Evolutionary conservation across 2,888 invertebrate genomes (phyloP), one percentile per base, ranked within the genome.

Genomic region (Drosophila cracens): DNA sequence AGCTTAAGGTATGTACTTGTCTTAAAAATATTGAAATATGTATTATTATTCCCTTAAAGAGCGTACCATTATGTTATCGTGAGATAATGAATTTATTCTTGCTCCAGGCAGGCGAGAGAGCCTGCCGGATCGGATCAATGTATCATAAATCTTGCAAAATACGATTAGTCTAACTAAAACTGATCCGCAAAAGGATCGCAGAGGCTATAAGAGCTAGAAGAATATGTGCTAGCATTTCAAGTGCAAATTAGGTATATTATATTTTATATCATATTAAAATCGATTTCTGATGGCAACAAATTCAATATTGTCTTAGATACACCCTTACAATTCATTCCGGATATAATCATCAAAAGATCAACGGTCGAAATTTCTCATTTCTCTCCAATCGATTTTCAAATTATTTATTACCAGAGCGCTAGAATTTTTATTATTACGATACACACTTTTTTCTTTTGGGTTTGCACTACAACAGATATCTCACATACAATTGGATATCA

Each of bases 1-100:
- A 93, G 67, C 89, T 93, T 53, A 93, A 93, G 86, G 93, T 93
- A 79, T 5, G 64, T 67, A 63, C 21, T 31, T 43, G 60, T 59
- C n/a, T 11, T 49, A 5, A 27, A 11, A 25, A 36, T 49, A 5
- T 49, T 18, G 6, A 18, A 49, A 27, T 27, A 18, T 18, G 49
- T 49, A 27, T 49, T 10, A 27, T 27, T 49, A 18, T 31, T 31
- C 10, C 2, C 21, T 11, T 11, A 43, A 21, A 43, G 43, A 5
- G 21, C 11, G 5, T 43, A 43, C 11, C 2, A 21, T 11, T 21
- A 11, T 11, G 21, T 43, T 2, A 21, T 43, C 11, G 11, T 43
- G 21, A 21, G 43, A 43, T 43, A n/a, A 43, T 43, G 5, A 21
- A 21, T 11, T 2, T 21, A 21, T 43, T 2, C 40, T n/a, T 43